Conservation (phyloP, 2,888 invertebrate species). For the Fragum fragum region DNA sequence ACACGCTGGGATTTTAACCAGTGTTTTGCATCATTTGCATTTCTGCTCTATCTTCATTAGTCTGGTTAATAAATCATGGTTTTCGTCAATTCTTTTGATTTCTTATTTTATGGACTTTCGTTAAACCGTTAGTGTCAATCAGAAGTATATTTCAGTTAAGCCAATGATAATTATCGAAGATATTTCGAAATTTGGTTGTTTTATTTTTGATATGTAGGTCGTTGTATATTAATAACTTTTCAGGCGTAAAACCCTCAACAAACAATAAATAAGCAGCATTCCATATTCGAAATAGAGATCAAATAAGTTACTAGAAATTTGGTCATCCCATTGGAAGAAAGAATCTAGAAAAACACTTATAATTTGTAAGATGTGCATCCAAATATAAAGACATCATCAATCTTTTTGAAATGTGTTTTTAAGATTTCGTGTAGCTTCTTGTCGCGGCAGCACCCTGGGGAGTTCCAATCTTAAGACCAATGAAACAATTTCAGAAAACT, state of each 20-base stretch:
- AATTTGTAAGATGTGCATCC: no score
- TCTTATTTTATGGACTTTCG: neutral
- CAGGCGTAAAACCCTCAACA: no score
- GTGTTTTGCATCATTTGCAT: conserved; percentile 19
- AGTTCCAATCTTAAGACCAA: neutral
- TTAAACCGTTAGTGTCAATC: neutral
- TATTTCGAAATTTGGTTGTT: no score
- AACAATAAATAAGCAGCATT: no score
- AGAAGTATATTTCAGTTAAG: no score
- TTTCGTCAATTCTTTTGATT: neutral
- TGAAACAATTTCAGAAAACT: neutral
- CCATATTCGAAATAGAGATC: no score
- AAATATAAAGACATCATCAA: conserved; percentile 1
- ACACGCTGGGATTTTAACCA: conserved; percentile 1
- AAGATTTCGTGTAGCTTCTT: neutral
- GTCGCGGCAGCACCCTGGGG: neutral
- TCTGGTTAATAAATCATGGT: neutral
- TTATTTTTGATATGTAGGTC: no score
- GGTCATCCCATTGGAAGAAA: no score
- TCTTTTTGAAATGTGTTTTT: neutral
- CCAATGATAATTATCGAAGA: no score
- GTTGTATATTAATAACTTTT: no score
- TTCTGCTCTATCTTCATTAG: neutral
- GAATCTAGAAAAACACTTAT: no score
- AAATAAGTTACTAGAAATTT: no score